These are phyloP conservation scores for Epizoanthus scotinus DNA, from an alignment of 92 coral and sea anemone genomes.

Conservation along the genomic window DNA sequence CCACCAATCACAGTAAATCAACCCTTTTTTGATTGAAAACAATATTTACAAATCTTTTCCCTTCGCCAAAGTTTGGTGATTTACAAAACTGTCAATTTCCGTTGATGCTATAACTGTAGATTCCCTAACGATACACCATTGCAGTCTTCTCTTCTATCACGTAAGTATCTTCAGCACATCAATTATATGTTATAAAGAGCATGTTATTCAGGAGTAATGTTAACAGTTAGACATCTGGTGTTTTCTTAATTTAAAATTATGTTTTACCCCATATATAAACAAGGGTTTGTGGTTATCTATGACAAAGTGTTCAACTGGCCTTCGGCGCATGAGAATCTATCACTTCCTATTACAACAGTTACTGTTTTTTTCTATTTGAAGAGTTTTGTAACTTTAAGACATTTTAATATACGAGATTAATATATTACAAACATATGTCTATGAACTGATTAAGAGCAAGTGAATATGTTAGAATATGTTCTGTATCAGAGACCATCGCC, in stretches of 20 bases:
- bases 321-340: no score
- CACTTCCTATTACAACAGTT: no score
- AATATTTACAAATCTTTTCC: not conserved
- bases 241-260: not conserved
- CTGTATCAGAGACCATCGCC: no score
- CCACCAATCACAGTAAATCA: not conserved
- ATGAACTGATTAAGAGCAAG: no score
- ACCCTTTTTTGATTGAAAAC: slow-evolving; percentile 5
- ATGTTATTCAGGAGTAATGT: not conserved
- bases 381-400: no score
- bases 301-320: no score
- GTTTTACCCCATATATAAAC: not conserved
- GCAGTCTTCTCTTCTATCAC: not conserved
- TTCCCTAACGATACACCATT: no score
- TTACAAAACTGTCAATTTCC: not conserved
- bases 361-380: no score
- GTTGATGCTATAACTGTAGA: not conserved
- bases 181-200: not conserved
- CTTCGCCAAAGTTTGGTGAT: not conserved
- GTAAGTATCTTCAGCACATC: not conserved
- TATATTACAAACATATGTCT: no score
- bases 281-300: not conserved
- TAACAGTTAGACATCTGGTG: not conserved
- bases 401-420: no score
- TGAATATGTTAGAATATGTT: no score